Conservation (phyloP, 2,888 invertebrate genomes). For the Amphipyra tragopoginis region DNA sequence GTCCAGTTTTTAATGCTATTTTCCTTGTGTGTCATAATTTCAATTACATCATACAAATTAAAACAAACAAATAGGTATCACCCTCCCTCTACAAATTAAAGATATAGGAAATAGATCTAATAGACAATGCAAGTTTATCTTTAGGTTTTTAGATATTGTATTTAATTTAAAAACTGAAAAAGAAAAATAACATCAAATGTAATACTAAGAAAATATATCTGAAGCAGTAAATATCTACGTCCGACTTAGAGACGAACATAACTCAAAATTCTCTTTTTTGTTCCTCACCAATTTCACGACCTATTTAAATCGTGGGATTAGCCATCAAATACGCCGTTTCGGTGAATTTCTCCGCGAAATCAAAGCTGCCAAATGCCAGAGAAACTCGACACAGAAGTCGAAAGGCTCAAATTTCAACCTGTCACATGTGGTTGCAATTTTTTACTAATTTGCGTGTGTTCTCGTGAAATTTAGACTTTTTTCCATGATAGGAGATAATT, state of each 20-base stretch:
- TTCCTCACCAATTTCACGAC: constrained; percentile 74
- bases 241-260: constrained; percentile 28
- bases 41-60: neutral
- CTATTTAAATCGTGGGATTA: constrained; percentile 74
- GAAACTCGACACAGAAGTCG: constrained; percentile 70
- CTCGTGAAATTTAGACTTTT: constrained; percentile 63
- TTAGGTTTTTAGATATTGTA: too few relatives aligned
- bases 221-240: neutral
- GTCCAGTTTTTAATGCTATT: constrained; percentile 11
- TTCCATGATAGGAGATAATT: constrained; percentile 51
- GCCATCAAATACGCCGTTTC: constrained; percentile 75
- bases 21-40: constrained; percentile 41
- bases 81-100: too few relatives aligned
- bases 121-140: too few relatives aligned
- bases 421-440: constrained; percentile 77
- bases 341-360: constrained; percentile 74
- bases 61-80: neutral
- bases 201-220: neutral
- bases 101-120: too few relatives aligned
- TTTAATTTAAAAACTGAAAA: too few relatives aligned
- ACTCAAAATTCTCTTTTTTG: constrained; percentile 58
- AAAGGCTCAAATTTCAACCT: constrained; percentile 75
- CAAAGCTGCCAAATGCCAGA: constrained; percentile 72
- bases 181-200: too few relatives aligned
- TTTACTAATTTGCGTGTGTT: constrained; percentile 71